A percentile compares a stretch with the other conserved stretches of the same genome.
phyloP scores from a whole-genome alignment of 2,888 invertebrate species.

The Eristalis intricaria region DNA sequence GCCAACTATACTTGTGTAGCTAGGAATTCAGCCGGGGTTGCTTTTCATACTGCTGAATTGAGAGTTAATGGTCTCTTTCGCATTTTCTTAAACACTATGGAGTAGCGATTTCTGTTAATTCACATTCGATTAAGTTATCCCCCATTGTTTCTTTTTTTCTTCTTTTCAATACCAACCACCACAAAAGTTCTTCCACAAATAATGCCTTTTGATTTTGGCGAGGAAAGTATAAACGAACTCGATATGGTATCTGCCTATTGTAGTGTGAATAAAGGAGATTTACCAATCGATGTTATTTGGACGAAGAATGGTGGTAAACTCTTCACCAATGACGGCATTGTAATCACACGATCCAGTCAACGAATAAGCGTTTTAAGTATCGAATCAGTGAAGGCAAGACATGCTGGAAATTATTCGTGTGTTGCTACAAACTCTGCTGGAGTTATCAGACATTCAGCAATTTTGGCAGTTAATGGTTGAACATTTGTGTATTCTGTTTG shows the following conservation, averaged over 20 bases:
- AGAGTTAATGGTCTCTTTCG: constrained; percentile 87
- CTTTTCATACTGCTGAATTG: constrained; percentile 86
- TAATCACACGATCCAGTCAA: constrained; percentile 81
- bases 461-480: constrained; percentile 88
- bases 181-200: constrained; percentile 86
- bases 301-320: constrained; percentile 82
- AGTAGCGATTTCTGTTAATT: constrained; percentile 17
- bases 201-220: constrained; percentile 87
- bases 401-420: constrained; percentile 90
- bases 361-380: constrained; percentile 85
- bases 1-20: constrained; percentile 90
- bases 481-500: background rate
- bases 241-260: constrained; percentile 87
- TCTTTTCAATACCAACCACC: constrained; percentile 37
- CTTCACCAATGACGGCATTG: constrained; percentile 83
- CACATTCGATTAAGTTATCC: constrained; percentile 57
- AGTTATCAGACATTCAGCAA: constrained; percentile 85
- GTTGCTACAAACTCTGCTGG: constrained; percentile 89
- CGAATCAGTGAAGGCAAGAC: constrained; percentile 86
- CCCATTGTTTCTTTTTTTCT: constrained; percentile 29
- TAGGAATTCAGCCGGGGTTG: constrained; percentile 86
- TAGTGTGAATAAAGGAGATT: constrained; percentile 88
- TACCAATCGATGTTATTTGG: constrained; percentile 90
- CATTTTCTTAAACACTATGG: constrained; percentile 44
- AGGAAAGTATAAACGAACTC: constrained; percentile 86